phyloP scores from a whole-genome alignment of 1,140 invertebrate genomes.

The Nasonia longicornis region DNA sequence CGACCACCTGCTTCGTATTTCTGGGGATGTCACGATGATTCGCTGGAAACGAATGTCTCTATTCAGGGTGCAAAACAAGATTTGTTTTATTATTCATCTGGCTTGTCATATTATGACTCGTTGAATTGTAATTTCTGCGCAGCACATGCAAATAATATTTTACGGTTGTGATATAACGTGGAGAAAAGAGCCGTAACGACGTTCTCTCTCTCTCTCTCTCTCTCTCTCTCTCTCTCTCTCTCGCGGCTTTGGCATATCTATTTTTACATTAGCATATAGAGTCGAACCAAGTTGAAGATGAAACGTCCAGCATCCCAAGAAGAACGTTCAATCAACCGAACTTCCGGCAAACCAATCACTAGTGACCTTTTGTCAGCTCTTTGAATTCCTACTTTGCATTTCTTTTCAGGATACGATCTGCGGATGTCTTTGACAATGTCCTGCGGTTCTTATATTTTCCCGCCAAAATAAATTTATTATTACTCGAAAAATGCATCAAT shows the following conservation, averaged over 20 bases:
- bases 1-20: constrained; percentile 17
- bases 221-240: too few relatives aligned
- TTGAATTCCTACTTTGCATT: constrained; percentile 22
- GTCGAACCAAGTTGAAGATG: constrained; percentile 29
- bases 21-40: not conserved
- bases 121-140: too few relatives aligned
- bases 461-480: not conserved
- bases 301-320: constrained; percentile 28
- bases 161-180: not conserved
- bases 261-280: constrained; percentile 32
- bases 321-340: constrained; percentile 43
- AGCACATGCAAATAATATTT: too few relatives aligned
- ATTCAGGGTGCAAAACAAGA: not conserved
- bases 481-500: too few relatives aligned
- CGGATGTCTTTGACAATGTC: constrained; percentile 31
- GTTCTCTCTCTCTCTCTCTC: too few relatives aligned
- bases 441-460: not conserved
- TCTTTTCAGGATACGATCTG: not conserved
- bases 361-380: constrained; percentile 36
- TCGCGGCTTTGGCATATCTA: too few relatives aligned
- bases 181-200: not conserved
- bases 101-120: too few relatives aligned
- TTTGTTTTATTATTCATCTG: not conserved
- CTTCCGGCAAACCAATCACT: constrained; percentile 45
- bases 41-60: not conserved